These are phyloP conservation scores for Drosophila prosaltans DNA, from an alignment of 1,140 invertebrate species.

Conservation along the genomic window DNA sequence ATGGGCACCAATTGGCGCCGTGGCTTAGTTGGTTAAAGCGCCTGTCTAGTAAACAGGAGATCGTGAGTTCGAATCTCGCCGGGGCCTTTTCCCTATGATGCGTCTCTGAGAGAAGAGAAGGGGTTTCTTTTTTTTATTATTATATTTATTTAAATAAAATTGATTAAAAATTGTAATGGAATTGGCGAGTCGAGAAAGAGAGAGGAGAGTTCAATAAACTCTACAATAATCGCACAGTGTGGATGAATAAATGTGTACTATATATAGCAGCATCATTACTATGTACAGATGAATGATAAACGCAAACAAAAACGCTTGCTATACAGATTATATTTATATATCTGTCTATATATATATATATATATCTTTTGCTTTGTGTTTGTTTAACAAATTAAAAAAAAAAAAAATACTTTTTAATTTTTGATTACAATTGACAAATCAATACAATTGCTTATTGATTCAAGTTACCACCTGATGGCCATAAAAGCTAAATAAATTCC, in stretches of 20 bases:
- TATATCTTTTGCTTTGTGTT: neutral
- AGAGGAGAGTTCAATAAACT: neutral
- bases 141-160: neutral
- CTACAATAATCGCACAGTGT: neutral
- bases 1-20: conserved; percentile 81
- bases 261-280: neutral
- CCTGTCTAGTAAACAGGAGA: conserved; percentile 87
- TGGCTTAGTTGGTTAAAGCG: conserved; percentile 87
- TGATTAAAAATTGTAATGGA: conserved; percentile 13
- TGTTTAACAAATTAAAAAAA: neutral
- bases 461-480: conserved; percentile 2
- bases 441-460: conserved; percentile 24
- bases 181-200: neutral
- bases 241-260: neutral
- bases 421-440: conserved; percentile 5
- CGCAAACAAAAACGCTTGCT: neutral
- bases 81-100: conserved; percentile 77
- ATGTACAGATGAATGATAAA: conserved; percentile 2
- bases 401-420: neutral
- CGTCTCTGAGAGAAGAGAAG: too few relatives aligned
- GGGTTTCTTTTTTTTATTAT: neutral
- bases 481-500: neutral
- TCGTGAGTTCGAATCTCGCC: conserved; percentile 86
- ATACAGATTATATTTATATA: neutral
- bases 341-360: neutral